Evolutionary conservation across 2,888 invertebrate species (phyloP), one percentile per base, ranked within the genome.

Genomic region (Ametastegia equiseti): DNA sequence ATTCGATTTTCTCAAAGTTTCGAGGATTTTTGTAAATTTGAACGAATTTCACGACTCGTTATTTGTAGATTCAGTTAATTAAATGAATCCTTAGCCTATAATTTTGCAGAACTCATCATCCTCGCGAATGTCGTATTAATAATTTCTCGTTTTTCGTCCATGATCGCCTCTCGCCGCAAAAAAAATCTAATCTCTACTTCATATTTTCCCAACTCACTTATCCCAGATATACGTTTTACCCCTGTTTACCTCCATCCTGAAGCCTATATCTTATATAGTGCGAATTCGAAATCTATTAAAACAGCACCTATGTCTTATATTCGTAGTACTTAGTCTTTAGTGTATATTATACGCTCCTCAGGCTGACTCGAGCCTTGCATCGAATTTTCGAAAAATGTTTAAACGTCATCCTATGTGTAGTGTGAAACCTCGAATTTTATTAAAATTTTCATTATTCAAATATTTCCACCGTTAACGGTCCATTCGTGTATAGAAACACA

Each of bases 231-330:
- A 23, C n/a, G n/a, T n/a, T n/a, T n/a, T 27, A 71, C 19, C 36
- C 30, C n/a, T 33, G 23, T 36, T 75, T n/a, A n/a, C n/a, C n/a
- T n/a, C n/a, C n/a, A 75, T 36, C 73, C 75, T 36, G 50, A 33
- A 75, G 42, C 57, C 78, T 78, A 39, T 78, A n/a, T n/a, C n/a
- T n/a, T n/a, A n/a, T 27, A 30, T 86, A 86, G 84, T 84, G 85
- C 87, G 84, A 84, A 86, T 86, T 86, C 85, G 83, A 84, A 84
- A 86, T 86, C 85, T 88, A n/a, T n/a, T n/a, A 83, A 85, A 84
- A 85, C 83, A 78, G 85, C 87, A 87, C 71, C 73, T 45, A 65
- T 69, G 57, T 75, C 65, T 69, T 47, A 67, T 77, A 54, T 80
- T 86, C 82, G 83, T 87, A 86, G 86, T 60, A 83, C 83, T 84